These are phyloP conservation scores for Xiphophorus birchmanni DNA, from an alignment of 2,797 vertebrate species.

Conservation along the genomic window DNA sequence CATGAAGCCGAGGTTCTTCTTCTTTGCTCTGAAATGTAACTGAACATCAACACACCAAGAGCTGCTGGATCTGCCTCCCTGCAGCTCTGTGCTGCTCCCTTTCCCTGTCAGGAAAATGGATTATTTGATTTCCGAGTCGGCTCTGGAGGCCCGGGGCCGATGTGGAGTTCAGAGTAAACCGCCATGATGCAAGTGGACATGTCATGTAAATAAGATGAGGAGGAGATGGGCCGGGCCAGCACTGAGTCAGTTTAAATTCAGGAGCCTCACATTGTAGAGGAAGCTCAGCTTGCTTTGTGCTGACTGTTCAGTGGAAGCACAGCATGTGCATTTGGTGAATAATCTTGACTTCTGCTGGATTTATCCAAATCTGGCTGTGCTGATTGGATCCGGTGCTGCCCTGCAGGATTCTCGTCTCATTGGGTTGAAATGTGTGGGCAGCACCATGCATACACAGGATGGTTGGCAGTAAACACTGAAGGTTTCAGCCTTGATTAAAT, in stretches of 20 bases:
- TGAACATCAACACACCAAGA: constrained; percentile 39
- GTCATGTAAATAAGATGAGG: constrained; percentile 59
- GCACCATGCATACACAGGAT: background rate
- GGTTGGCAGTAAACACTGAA: background rate
- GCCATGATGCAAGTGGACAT: constrained; percentile 64
- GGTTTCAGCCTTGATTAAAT: background rate
- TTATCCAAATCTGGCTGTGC: background rate
- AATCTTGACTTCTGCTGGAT: constrained; percentile 1
- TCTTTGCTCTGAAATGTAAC: constrained; percentile 36
- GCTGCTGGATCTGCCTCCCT: constrained; percentile 26
- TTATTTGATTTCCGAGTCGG: constrained; percentile 52
- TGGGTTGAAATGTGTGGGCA: background rate
- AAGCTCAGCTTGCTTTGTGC: background rate
- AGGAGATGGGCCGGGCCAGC: constrained; percentile 24
- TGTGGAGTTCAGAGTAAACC: constrained; percentile 48
- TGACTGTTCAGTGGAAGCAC: background rate
- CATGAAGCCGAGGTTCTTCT: background rate
- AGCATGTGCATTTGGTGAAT: background rate
- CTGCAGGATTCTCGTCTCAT: background rate
- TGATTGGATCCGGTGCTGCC: background rate
- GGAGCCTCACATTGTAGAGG: background rate
- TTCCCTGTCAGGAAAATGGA: constrained; percentile 50
- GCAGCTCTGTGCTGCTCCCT: constrained; percentile 39
- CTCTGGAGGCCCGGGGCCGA: constrained; percentile 41
- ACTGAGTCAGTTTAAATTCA: constrained; percentile 2